Evolutionary conservation across 2,113 vertebrate genomes (phyloP), one percentile per base, ranked within the genome.

Genomic region (Sigmodon hispidus): DNA sequence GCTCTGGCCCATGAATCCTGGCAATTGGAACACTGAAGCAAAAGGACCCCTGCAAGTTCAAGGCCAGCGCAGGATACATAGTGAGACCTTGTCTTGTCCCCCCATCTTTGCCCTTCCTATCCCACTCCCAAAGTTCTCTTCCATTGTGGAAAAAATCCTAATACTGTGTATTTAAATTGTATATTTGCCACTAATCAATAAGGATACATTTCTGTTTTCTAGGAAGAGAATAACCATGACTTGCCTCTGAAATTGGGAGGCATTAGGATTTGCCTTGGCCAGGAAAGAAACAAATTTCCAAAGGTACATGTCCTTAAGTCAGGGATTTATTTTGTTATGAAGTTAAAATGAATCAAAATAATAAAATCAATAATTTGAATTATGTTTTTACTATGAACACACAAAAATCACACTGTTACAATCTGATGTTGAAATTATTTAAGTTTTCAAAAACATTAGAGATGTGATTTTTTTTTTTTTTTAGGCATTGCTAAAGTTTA

Each of bases 341-440:
- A 98, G 96, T 0, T 65, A n/a, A 94, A 98, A 92, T 0, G 91
- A 59, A 93, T 61, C 34, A 69, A 87, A 77, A 86, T 43, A 96
- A 50, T 79, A 5, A 92, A 97, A 97, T 79, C 94, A 67, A 91
- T 95, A 97, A 96, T 96, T 83, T 95, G 81, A 97, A 79, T 88
- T 67, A 48, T 45, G 63, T 24, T 69, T 69, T 65, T 48, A 34
- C 40, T 85, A 29, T 65, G 16, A 85, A 98, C 92, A 96, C 69
- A 97, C 96, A 96, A 57, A 90, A 67, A 48, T 76, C 96, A 95
- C 84, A 92, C 50, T 88, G 34, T 7, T 67, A 96, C 89, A 97
- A 95, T 97, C 92, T 93, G 61, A 70, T 92, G 92, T 96, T 98
- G 0, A 97, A 92, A 73, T 69, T 50, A 61, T 29, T 72, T 67